Percentiles rank a stretch among this genome's conserved stretches.
Conservation (phyloP, 2,797 vertebrate genomes). For the Pyrrhura leucotis region DNA sequence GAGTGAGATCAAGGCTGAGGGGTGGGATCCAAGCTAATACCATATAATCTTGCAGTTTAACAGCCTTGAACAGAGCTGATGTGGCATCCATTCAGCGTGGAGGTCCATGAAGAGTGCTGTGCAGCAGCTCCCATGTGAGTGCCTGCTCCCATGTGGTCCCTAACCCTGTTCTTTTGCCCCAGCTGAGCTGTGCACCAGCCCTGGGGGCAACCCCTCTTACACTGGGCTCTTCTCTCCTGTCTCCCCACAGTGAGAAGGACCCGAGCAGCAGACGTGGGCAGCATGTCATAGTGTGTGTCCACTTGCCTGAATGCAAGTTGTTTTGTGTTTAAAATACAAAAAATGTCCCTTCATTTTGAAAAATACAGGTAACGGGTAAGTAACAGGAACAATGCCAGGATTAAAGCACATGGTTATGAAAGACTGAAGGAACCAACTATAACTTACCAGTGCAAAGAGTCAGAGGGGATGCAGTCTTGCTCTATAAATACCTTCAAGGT, state of each 20-base stretch:
- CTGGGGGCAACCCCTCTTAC: accelerated
- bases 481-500: slow-evolving; percentile 72
- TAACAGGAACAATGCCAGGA: neutral
- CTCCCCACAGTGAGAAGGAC: neutral
- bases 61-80: neutral
- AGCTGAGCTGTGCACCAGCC: neutral
- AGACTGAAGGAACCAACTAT: slow-evolving; percentile 24
- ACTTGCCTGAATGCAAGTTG: neutral
- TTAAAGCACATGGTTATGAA: neutral
- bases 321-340: neutral
- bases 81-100: neutral
- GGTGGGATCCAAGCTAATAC: neutral
- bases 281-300: accelerated
- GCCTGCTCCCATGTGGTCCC: neutral
- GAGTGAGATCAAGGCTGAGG: neutral
- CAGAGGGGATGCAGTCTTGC: slow-evolving; percentile 21
- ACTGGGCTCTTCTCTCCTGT: neutral
- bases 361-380: neutral
- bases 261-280: accelerated
- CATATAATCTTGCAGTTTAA: neutral
- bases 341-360: neutral
- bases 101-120: neutral
- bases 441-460: slow-evolving; percentile 43
- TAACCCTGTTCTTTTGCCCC: neutral
- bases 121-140: accelerated